Percentiles rank a stretch among this genome's conserved stretches.
These are phyloP conservation scores for Melanotaenia pygmaea DNA, from an alignment of 2,797 vertebrate genomes.

Conservation along the genomic window DNA sequence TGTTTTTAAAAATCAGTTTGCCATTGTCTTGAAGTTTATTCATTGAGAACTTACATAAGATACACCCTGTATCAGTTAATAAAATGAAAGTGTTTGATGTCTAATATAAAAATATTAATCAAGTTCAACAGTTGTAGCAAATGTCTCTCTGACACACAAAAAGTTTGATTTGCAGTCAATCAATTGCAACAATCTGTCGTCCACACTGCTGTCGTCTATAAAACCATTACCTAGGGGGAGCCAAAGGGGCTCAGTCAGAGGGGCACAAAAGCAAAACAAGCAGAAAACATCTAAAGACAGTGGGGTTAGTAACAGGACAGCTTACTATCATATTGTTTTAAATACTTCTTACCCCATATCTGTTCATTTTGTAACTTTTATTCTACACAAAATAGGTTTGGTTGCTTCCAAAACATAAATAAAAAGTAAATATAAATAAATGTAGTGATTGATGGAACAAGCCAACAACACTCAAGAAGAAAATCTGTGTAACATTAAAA, in stretches of 20 bases:
- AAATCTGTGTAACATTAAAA: background rate
- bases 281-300: background rate
- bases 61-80: background rate
- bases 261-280: background rate
- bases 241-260: slow-evolving; percentile 10
- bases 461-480: background rate
- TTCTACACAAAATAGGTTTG: background rate
- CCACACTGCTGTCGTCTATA: background rate
- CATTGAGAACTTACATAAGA: background rate
- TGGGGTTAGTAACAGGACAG: background rate
- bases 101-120: background rate
- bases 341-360: background rate
- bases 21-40: background rate
- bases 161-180: background rate
- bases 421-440: background rate
- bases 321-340: background rate
- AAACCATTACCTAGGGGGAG: slow-evolving; percentile 7
- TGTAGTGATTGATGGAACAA: background rate
- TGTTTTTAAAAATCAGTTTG: too few relatives aligned
- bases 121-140: background rate
- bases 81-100: background rate
- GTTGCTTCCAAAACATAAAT: background rate
- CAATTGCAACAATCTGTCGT: background rate
- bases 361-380: background rate
- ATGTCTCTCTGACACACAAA: background rate